These are phyloP conservation scores for Xenentodon cancila DNA, from an alignment of 2,797 vertebrate genomes.

Conservation along the genomic window DNA sequence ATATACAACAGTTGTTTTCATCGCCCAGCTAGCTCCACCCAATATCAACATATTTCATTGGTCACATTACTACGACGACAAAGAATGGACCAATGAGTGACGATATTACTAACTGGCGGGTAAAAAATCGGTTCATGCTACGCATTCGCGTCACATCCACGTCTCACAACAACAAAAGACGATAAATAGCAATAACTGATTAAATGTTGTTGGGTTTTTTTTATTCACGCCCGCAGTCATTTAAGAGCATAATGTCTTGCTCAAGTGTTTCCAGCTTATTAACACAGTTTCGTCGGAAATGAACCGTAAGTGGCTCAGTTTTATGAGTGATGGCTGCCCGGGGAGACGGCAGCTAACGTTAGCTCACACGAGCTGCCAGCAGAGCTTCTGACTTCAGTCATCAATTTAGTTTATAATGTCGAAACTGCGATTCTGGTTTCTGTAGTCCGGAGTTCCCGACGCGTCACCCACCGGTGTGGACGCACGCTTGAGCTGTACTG, in stretches of 20 bases:
- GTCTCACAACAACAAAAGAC: slow-evolving; percentile 66
- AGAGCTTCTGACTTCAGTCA: too few relatives aligned
- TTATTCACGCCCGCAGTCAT: neutral
- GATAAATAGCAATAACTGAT: slow-evolving; percentile 55
- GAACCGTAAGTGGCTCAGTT: slow-evolving; percentile 49
- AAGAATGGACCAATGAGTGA: slow-evolving; percentile 53
- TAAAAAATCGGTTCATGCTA: slow-evolving; percentile 27
- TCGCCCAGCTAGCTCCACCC: too few relatives aligned
- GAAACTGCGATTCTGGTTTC: too few relatives aligned
- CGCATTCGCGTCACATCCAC: slow-evolving; percentile 27
- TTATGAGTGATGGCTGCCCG: slow-evolving; percentile 18
- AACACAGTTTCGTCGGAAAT: slow-evolving; percentile 15
- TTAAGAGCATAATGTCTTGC: too few relatives aligned
- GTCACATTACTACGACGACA: slow-evolving; percentile 21
- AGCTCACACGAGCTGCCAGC: slow-evolving; percentile 12
- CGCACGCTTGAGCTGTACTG: too few relatives aligned
- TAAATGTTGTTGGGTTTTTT: slow-evolving; percentile 25
- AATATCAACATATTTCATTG: slow-evolving; percentile 51
- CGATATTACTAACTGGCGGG: slow-evolving; percentile 54
- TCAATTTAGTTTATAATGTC: too few relatives aligned
- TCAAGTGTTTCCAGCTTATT: neutral
- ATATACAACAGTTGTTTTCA: too few relatives aligned
- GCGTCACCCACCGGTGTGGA: neutral
- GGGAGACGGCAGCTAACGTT: slow-evolving; percentile 42
- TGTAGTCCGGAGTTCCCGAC: too few relatives aligned